Evolutionary conservation across 2,113 vertebrate species (phyloP), one percentile per base, ranked within the genome.

Genomic region (Nibea albiflora): DNA sequence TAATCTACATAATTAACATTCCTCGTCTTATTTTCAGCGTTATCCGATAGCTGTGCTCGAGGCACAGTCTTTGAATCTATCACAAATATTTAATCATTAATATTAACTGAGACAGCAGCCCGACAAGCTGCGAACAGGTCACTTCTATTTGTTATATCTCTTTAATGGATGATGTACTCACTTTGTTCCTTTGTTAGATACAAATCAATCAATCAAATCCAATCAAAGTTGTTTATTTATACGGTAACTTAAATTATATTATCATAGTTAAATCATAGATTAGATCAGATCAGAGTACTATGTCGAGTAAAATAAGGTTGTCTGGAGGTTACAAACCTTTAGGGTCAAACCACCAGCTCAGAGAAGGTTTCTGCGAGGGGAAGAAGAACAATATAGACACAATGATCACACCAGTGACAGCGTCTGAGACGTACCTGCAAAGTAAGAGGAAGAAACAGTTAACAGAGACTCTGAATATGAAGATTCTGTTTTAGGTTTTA

Each of bases 371-470:
- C 92, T 98, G 95, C 0, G 98, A 98, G 0, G 98, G 98, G 89
- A 99, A 99, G 96, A 99, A 97, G 94, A 99, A 99, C 47, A 99
- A 80, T 58, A 97, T 90, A 53, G 95, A 97, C 82, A 97, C 95
- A 46, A 99, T 96, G 87, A 96, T 90, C 75, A 99, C 95, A 24
- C 97, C 97, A 0, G 97, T 99, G 75, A 99, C 97, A 0, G 98
- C 97, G 20, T 99, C 98, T 0, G 98, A 96, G 81, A 98, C 95
- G 61, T 97, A 99, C 89, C 98, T 99, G 90, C 62, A 66, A 56
- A 66, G 50, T 20, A 54, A 31, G 8, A 54, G 0, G 3, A 73
- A 1, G 14, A 58, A 4, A 64, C 24, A 8, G 68, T 50, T 19
- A 67, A 53, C 17, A 64, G 15, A 76, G 9, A 11, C 3, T 8